These are phyloP conservation scores for Bellardia bayeri DNA, from an alignment of 2,888 invertebrate genomes.

Conservation along the genomic window DNA sequence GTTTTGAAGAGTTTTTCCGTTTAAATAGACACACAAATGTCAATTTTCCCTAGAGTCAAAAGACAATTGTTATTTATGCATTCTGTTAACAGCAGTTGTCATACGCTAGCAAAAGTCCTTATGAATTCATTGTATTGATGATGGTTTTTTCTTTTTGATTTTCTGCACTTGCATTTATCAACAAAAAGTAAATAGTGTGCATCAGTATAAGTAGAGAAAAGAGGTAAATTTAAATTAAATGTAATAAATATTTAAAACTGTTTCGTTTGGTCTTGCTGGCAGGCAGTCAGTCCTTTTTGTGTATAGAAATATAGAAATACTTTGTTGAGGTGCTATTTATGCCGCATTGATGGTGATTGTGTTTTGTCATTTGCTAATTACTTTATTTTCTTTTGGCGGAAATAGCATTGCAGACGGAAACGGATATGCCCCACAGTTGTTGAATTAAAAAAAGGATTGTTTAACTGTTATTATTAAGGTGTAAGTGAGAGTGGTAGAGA, in stretches of 20 bases:
- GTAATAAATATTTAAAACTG: constrained; percentile 54
- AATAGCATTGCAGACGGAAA: constrained; percentile 74
- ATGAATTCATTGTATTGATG: constrained; percentile 48
- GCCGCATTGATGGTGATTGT: constrained; percentile 42
- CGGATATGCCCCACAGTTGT: constrained; percentile 68
- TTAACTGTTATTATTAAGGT: constrained; percentile 1
- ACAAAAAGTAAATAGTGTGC: constrained; percentile 13
- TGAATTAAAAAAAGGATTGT: constrained; percentile 36
- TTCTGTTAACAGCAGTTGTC: constrained; percentile 6
- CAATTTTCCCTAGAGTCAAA: constrained; percentile 64
- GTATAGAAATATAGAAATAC: background rate
- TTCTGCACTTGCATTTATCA: background rate
- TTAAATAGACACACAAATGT: constrained; percentile 63
- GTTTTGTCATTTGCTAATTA: constrained; percentile 73
- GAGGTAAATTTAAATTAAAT: constrained; percentile 36
- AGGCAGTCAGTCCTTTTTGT: too few relatives aligned
- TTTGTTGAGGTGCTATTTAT: constrained; percentile 68
- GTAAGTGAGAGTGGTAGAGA: background rate
- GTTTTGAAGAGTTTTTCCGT: constrained; percentile 37
- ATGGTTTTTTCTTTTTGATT: background rate
- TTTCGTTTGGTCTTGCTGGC: background rate
- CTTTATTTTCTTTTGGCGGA: constrained; percentile 71
- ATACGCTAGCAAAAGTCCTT: constrained; percentile 6
- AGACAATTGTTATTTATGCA: constrained; percentile 49
- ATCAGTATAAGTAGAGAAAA: background rate